Base-by-base conservation (phyloP, 2,888 invertebrate species). In the Dryococelus australis region DNA sequence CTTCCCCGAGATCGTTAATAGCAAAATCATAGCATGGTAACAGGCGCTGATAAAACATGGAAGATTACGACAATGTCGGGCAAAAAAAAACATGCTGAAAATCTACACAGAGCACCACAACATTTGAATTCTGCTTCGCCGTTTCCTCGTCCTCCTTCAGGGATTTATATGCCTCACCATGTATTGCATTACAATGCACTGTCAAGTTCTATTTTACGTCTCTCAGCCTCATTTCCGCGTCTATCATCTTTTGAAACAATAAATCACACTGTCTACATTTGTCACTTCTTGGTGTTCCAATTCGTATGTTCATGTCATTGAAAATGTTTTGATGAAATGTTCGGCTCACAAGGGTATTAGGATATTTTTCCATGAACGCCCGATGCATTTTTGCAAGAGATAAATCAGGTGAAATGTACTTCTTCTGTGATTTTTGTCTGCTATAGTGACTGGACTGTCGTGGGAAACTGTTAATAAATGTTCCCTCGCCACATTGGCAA, bases 181-280 rank as follows among this genome's bases (percentile, higher is more conserved):
- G 26, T 80, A n/a, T 80, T 20, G n/a, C 12, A 80, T 80, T 13
- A 80, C 80, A 80, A 80, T 80, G 80, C 80, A 80, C 80, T 80
- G 12, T 80, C 80, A n/a, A 16, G 26, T 80, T 80, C 3, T 80
- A 80, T 80, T 80, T 80, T n/a, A 80, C 26, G 28, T 80, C n/a
- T 80, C n/a, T 78, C 78, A 78, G 12, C 80, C n/a, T n/a, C 80
- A 80, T 28, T 80, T 80, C 80, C 28, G 28, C 80, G 3, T 26
- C 26, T 80, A 28, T 80, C 80, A 80, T 80, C 35, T n/a, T 80
- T 80, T 80, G 80, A 80, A 80, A 80, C 80, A 80, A 80, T 80
- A 80, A 80, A 28, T 80, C 80, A 80, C 79, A 79, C 79, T 79
- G 80, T 80, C 26, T 80, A 28, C 80, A 80, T 80, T 13, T 80